Evolutionary conservation across 2,888 invertebrate species (phyloP).

Genomic region (Steromphala cineraria): DNA sequence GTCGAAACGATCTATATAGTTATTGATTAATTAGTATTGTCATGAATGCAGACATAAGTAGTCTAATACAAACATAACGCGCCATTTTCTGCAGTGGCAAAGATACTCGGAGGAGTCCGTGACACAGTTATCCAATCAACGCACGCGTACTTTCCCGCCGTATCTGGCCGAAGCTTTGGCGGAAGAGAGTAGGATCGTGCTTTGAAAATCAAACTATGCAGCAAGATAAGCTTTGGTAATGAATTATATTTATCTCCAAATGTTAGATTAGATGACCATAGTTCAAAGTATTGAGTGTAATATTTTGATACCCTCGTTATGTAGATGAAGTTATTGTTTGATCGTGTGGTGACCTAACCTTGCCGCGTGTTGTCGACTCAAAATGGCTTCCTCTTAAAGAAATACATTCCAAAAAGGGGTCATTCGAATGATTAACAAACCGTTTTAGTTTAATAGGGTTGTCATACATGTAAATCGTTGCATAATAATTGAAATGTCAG

Average conservation of each 20-base stretch:
- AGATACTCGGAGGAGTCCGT: conserved; percentile 29
- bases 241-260: background rate
- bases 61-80: conserved; percentile 6
- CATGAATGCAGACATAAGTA: no score
- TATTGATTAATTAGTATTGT: no score
- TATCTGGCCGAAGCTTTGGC: conserved; percentile 36
- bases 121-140: conserved; percentile 31
- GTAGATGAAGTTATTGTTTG: background rate
- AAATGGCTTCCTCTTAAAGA: conserved; percentile 18
- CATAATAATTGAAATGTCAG: background rate
- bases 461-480: background rate
- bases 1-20: no score
- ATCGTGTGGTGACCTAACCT: conserved; percentile 10
- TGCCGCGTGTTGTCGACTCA: conserved; percentile 20
- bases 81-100: conserved; percentile 22
- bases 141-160: conserved; percentile 41
- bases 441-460: background rate
- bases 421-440: background rate
- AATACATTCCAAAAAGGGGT: conserved; percentile 9
- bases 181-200: conserved; percentile 26
- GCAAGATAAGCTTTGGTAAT: conserved; percentile 6
- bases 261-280: background rate
- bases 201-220: conserved; percentile 19
- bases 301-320: background rate
- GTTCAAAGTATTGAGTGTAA: background rate